Conservation (phyloP, 2,113 vertebrate species). For the Micromys minutus region DNA sequence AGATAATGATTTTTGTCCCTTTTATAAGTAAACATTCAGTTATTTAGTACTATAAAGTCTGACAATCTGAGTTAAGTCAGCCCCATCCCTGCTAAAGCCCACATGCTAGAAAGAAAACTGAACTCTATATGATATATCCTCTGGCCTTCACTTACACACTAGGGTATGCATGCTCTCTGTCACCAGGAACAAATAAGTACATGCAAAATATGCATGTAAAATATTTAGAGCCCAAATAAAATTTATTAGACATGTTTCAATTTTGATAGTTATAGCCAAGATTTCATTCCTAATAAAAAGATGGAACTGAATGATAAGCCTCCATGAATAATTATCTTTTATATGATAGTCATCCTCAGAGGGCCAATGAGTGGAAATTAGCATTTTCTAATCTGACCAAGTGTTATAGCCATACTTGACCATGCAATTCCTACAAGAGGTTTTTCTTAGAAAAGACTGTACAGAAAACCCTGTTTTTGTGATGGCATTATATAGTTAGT, state of each 20-base stretch:
- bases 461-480: neutral
- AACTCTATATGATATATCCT: too few relatives aligned
- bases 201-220: neutral
- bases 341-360: neutral
- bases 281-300: slow-evolving; percentile 56
- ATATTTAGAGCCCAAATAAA: slow-evolving; percentile 28
- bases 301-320: slow-evolving; percentile 12
- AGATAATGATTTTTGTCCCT: neutral
- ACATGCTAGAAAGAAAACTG: neutral
- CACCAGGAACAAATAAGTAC: neutral
- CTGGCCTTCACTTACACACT: neutral
- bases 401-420: neutral
- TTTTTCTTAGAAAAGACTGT: neutral
- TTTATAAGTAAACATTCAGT: slow-evolving; percentile 28
- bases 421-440: neutral
- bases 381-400: slow-evolving; percentile 35
- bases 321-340: slow-evolving; percentile 48
- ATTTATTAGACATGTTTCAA: slow-evolving; percentile 58
- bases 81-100: neutral
- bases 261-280: slow-evolving; percentile 23
- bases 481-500: neutral
- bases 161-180: too few relatives aligned
- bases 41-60: neutral
- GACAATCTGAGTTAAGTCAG: neutral
- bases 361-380: neutral